Conservation (phyloP, 2,797 vertebrate species). For the Staurois parvus region DNA sequence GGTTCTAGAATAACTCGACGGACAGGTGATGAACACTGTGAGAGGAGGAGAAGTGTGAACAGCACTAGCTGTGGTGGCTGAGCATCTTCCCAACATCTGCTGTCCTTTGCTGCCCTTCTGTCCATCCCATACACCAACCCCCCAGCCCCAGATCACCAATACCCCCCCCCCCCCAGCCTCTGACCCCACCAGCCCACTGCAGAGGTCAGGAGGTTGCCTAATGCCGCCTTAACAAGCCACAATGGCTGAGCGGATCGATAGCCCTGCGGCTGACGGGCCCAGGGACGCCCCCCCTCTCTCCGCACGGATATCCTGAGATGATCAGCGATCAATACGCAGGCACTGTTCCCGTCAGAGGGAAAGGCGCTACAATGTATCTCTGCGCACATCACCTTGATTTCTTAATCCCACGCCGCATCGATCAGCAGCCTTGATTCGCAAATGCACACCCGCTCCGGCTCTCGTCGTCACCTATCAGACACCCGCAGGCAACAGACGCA, state of each 20-base stretch:
- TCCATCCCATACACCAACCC: not conserved
- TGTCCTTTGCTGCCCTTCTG: not conserved
- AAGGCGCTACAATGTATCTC: not conserved
- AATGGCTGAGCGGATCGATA: conserved; percentile 13
- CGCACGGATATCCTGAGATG: conserved; percentile 7
- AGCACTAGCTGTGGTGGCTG: not conserved
- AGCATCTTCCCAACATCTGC: not conserved
- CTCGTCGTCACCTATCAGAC: not conserved
- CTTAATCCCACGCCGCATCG: not conserved
- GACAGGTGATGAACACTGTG: not conserved
- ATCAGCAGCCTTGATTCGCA: not conserved
- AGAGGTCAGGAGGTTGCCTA: conserved; percentile 18
- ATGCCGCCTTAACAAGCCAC: conserved; percentile 14
- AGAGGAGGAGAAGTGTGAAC: not conserved
- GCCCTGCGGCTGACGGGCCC: not conserved
- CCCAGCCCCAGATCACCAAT: not conserved
- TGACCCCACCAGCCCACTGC: not conserved
- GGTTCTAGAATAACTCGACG: not conserved
- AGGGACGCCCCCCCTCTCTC: not conserved
- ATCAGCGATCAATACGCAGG: conserved; percentile 21
- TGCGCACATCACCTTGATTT: not conserved
- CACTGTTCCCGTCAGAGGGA: no score
- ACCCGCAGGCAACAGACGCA: not conserved
- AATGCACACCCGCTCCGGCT: not conserved
- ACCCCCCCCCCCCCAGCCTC: no score